Evolutionary conservation across 2,797 vertebrate genomes (phyloP), one percentile per base, ranked within the genome.

Genomic region (Serranus cabrilla): DNA sequence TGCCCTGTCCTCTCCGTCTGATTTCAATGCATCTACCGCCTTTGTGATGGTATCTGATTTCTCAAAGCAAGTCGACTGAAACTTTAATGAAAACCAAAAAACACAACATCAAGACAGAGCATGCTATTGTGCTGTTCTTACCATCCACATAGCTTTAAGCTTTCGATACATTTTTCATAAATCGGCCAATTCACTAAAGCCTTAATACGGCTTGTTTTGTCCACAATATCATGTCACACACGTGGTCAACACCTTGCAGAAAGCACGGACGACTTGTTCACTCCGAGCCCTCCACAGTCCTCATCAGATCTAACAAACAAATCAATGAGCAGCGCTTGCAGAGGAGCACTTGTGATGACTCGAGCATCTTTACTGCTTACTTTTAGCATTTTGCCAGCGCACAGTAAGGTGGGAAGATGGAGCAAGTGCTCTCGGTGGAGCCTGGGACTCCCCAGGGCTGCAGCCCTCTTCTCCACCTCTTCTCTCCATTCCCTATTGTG

Each of bases 331-430:
- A 71, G 70, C 71, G 87, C 67, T 75, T 49, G 72, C 18, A 61
- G 71, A 65, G 59, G 71, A 64, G 79, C 61, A 23, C 56, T 42
- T 55, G 62, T 86, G 85, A 87, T 90, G 89, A 86, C 89, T 59
- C 16, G 77, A 86, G 86, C 84, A 84, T 80, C 85, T 87, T 90
- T 84, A 71, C 81, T 81, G 88, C 89, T 86, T 80, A 87, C 86
- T 79, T 91, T 78, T 65, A 84, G 81, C 67, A 70, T 83, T 79
- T 76, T 71, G 77, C 82, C 80, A 46, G 74, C 23, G 37, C 52
- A 37, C 55, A 74, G 65, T 52, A 34, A 72, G 76, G 79, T 81
- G 80, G 79, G 74, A 82, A 89, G 87, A 87, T 65, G 87, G 80
- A 76, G 79, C 75, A 70, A 89, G 75, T 61, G 82, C 87, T 89